Evolutionary conservation across 2,113 vertebrate species (phyloP).

Genomic region (Procapra przewalskii): DNA sequence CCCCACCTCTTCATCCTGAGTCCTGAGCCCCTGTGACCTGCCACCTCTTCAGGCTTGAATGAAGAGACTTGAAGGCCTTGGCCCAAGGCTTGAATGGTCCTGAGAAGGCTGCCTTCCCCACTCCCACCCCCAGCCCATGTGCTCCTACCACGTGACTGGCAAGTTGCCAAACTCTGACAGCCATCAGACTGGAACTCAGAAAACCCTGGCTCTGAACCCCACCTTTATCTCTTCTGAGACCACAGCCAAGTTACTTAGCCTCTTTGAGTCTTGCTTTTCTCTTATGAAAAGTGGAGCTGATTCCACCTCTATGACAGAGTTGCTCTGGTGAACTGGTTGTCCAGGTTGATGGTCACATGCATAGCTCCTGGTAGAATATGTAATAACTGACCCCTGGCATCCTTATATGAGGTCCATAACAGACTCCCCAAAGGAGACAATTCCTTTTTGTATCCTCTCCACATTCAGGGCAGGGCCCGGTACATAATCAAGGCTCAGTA

Average conservation of each 20-base stretch:
- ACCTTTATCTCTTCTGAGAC: not conserved
- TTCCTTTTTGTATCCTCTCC: not conserved
- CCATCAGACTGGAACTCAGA: not conserved
- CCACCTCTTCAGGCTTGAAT: not conserved
- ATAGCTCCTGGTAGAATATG: not conserved
- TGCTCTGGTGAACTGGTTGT: not conserved
- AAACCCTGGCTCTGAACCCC: not conserved
- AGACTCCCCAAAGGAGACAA: not conserved
- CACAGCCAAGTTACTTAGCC: not conserved
- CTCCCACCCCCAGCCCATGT: accelerated
- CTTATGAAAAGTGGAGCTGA: not conserved
- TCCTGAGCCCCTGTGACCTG: not conserved
- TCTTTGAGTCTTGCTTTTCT: not conserved
- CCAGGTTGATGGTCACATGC: not conserved
- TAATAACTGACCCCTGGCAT: not conserved
- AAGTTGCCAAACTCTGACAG: not conserved
- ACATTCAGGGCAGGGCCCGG: not conserved
- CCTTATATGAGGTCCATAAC: not conserved
- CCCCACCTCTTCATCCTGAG: too few species aligned
- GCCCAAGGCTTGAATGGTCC: not conserved
- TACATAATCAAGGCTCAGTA: not conserved
- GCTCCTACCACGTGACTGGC: not conserved
- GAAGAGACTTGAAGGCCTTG: not conserved
- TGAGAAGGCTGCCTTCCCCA: not conserved
- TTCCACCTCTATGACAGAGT: not conserved